phyloP scores from a whole-genome alignment of 2,113 vertebrate genomes.

The Centropus unirufus region DNA sequence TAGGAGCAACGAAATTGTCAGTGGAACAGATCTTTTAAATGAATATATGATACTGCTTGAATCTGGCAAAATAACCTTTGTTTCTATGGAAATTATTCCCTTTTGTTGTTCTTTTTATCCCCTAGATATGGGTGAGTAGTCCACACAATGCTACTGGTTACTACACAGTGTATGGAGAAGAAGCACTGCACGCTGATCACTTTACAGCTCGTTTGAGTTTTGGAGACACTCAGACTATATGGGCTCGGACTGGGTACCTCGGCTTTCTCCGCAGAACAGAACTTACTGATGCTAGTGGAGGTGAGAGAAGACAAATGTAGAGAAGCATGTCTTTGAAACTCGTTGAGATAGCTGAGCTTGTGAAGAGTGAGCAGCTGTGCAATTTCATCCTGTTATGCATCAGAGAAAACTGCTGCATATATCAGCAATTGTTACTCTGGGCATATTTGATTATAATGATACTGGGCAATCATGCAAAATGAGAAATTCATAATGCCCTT shows the following conservation, averaged over 20 bases:
- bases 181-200: slow-evolving; percentile 92
- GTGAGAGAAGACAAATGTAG: slow-evolving; percentile 66
- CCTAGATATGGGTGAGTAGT: slow-evolving; percentile 94
- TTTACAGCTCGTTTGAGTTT: slow-evolving; percentile 93
- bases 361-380: not conserved
- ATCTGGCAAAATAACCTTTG: not conserved
- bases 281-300: slow-evolving; percentile 94
- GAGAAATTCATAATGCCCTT: not conserved
- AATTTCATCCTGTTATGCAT: not conserved
- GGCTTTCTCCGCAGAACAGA: slow-evolving; percentile 95
- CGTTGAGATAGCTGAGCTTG: not conserved
- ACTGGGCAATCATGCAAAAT: not conserved
- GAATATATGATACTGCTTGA: not conserved
- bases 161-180: slow-evolving; percentile 94
- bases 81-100: not conserved
- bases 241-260: slow-evolving; percentile 95
- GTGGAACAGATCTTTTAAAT: not conserved
- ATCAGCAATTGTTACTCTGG: not conserved
- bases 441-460: not conserved
- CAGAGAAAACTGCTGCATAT: not conserved
- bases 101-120: not conserved
- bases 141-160: slow-evolving; percentile 95
- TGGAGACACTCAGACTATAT: slow-evolving; percentile 92
- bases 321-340: not conserved
- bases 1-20: not conserved